Conservation (phyloP, 2,888 invertebrate species). For the Galeopsomyia nigrocyanea region DNA sequence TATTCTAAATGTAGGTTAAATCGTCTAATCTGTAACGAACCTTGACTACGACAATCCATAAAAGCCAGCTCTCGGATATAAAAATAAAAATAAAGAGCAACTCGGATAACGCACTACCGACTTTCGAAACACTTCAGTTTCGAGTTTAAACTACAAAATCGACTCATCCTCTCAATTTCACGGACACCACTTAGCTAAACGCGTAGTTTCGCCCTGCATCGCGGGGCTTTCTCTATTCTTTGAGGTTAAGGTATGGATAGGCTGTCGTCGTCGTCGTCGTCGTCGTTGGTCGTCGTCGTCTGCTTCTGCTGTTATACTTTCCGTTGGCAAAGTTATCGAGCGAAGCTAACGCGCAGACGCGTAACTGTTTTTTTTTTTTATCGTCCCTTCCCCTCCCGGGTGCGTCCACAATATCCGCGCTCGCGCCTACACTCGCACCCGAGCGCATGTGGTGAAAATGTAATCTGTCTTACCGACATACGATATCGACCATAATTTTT, state of each 20-base stretch:
- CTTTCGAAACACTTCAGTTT: not conserved
- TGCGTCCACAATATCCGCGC: too few relatives aligned
- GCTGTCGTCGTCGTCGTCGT: constrained; percentile 34
- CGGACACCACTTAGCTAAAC: not conserved
- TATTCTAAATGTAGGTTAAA: constrained; percentile 12
- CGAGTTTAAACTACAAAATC: constrained; percentile 16
- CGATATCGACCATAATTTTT: too few relatives aligned
- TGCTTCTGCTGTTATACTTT: constrained; percentile 21
- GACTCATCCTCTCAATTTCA: constrained; percentile 7
- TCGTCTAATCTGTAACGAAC: constrained; percentile 2
- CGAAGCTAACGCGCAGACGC: constrained; percentile 46
- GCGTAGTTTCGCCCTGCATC: too few relatives aligned
- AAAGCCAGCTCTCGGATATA: constrained; percentile 9
- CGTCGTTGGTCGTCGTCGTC: constrained; percentile 32
- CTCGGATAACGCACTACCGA: not conserved
- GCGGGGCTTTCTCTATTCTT: constrained; percentile 22
- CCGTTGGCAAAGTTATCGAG: constrained; percentile 48
- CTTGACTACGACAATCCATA: constrained; percentile 42
- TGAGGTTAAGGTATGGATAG: constrained; percentile 49
- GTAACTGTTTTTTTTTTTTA: not conserved
- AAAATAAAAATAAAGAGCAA: constrained; percentile 12
- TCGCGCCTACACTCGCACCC: too few relatives aligned
- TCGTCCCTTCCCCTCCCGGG: not conserved
- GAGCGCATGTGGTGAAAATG: too few relatives aligned
- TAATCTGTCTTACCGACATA: too few relatives aligned